A percentile compares a stretch with the other conserved stretches of the same genome.
phyloP scores from a whole-genome alignment of 2,888 invertebrate genomes.

The Nowickia ferox region DNA sequence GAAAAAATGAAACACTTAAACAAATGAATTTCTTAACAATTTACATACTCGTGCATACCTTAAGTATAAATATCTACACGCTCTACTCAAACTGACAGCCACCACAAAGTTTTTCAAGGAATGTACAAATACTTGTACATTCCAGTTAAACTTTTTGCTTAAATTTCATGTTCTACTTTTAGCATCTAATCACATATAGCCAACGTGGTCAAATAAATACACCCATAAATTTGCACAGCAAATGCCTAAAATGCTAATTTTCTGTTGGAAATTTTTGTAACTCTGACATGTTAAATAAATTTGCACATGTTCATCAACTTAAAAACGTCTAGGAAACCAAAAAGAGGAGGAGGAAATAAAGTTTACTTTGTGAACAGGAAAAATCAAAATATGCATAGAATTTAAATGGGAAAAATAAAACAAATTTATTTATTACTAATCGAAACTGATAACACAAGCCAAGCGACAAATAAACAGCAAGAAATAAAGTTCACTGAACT shows the following conservation, averaged over 20 bases:
- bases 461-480: slow-evolving; percentile 9
- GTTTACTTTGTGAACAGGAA: neutral
- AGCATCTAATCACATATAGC: neutral
- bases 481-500: slow-evolving; percentile 33
- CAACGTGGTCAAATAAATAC: neutral
- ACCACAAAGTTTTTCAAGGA: neutral
- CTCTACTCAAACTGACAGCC: neutral
- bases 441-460: slow-evolving; percentile 76
- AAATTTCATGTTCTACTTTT: neutral
- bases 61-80: too few relatives aligned
- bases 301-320: slow-evolving; percentile 1
- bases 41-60: too few relatives aligned
- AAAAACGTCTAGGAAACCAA: neutral
- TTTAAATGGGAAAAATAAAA: slow-evolving; percentile 73
- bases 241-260: slow-evolving; percentile 14
- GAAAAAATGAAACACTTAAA: too few relatives aligned
- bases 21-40: too few relatives aligned
- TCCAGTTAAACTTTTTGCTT: neutral
- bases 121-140: neutral
- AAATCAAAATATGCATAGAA: slow-evolving; percentile 49
- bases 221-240: neutral
- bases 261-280: slow-evolving; percentile 12
- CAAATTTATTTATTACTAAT: slow-evolving; percentile 79
- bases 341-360: neutral
- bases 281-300: slow-evolving; percentile 17